Percentiles rank a stretch among this genome's conserved stretches.
phyloP scores from a whole-genome alignment of 2,797 vertebrate genomes.

The Erithacus rubecula region DNA sequence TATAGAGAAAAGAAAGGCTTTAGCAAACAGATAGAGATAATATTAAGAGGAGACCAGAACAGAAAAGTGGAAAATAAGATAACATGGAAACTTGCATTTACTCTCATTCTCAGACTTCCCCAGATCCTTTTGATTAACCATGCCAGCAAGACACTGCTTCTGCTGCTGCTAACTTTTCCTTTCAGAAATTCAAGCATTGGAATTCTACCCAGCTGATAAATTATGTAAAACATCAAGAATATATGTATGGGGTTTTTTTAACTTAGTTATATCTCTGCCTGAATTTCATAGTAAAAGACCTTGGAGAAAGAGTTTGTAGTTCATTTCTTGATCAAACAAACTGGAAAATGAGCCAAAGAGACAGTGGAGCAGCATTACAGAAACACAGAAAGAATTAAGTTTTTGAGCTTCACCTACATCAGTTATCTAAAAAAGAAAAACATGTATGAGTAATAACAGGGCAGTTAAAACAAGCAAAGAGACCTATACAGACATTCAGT shows the following conservation, averaged over 20 bases:
- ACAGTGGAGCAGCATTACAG: background rate
- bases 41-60: background rate
- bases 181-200: background rate
- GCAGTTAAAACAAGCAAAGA: conserved; percentile 44
- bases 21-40: background rate
- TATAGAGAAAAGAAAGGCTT: background rate
- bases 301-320: background rate
- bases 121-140: background rate
- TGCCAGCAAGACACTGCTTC: background rate
- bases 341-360: background rate
- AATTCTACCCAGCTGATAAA: background rate
- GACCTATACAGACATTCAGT: conserved; percentile 16
- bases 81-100: background rate
- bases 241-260: background rate
- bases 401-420: background rate
- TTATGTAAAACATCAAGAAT: background rate
- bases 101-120: background rate
- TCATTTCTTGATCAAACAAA: background rate
- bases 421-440: background rate
- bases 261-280: background rate
- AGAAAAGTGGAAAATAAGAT: background rate
- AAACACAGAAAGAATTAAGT: background rate
- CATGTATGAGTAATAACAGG: background rate
- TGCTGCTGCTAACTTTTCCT: background rate
- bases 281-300: background rate